A percentile compares a stretch with the other conserved stretches of the same genome.
Conservation (phyloP, 1,140 invertebrate species). For the Trichonephila clavata region DNA sequence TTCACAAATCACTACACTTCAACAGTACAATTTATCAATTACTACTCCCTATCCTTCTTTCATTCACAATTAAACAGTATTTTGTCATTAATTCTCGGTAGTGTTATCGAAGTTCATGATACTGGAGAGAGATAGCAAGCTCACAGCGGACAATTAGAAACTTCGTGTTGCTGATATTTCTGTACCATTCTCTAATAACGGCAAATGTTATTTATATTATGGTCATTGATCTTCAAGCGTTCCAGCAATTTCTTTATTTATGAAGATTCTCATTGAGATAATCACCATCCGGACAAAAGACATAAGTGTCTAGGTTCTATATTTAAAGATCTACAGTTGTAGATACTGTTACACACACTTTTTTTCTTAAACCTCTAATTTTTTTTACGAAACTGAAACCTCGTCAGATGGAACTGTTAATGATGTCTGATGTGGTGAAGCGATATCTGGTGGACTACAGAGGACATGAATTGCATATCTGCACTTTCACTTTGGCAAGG, state of each 20-base stretch:
- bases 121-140: not conserved
- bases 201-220: conserved; percentile 1
- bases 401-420: conserved; percentile 42
- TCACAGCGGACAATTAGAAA: not conserved
- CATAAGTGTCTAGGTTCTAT: conserved; percentile 15
- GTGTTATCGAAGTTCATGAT: not conserved
- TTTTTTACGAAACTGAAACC: conserved; percentile 10
- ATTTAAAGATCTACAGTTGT: not conserved
- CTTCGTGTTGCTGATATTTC: not conserved
- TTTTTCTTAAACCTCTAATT: not conserved
- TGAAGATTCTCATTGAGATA: conserved; percentile 2
- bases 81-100: not conserved
- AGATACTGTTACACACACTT: not conserved
- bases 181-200: not conserved
- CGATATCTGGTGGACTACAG: not conserved
- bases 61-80: not conserved
- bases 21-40: not conserved
- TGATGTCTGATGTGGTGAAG: conserved; percentile 30
- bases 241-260: not conserved
- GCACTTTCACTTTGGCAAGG: not conserved
- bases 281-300: conserved; percentile 17
- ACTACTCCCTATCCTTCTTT: not conserved
- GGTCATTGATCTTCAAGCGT: conserved; percentile 28
- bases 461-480: not conserved
- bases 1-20: not conserved